Evolutionary conservation across 1,140 invertebrate species (phyloP), one percentile per base, ranked within the genome.

Genomic region (Drosophila mauritiana): DNA sequence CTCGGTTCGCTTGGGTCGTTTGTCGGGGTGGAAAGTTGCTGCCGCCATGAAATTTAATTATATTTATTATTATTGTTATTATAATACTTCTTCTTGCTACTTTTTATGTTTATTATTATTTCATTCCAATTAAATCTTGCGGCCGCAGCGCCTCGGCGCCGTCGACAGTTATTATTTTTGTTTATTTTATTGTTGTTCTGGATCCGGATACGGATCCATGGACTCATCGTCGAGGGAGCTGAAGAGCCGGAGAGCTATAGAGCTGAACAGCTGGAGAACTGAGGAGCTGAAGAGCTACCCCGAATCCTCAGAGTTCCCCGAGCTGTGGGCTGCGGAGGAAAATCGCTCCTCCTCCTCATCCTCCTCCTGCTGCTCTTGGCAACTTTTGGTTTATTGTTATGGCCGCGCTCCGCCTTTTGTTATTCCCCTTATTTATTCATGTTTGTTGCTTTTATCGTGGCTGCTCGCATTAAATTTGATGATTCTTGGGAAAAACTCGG

Each of bases 31-130:
- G 36, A 65, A 70, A 74, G 48, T 27, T 34, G 48, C 61, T 20
- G 43, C 67, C 27, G 53, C 48, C 84, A 84, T 89, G 70, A 88
- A 89, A 84, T 89, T 84, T 89, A 88, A 89, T 88, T 88, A 88
- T 88, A 89, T 88, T 88, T 88, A 88, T 88, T 88, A 84, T 88
- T 89, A 80, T 88, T 88, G 80, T 88, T 88, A 78, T 88, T 88
- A 77, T 88, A 77, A 77, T 76, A 70, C 78, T 84, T 73, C 55
- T 69, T 64, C 61, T 72, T 76, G 78, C 72, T 73, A 61, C 68
- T 80, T 78, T 83, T 89, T 89, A 84, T 89, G 80, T 73, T 78
- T 78, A 80, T 89, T 89, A 89, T 89, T 84, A 84, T 89, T 90
- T 84, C 80, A 90, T 85, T 90, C 80, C 84, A 89, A 89, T 89